Evolutionary conservation across 2,888 invertebrate species (phyloP).

Genomic region (Microctonus hyperodae): DNA sequence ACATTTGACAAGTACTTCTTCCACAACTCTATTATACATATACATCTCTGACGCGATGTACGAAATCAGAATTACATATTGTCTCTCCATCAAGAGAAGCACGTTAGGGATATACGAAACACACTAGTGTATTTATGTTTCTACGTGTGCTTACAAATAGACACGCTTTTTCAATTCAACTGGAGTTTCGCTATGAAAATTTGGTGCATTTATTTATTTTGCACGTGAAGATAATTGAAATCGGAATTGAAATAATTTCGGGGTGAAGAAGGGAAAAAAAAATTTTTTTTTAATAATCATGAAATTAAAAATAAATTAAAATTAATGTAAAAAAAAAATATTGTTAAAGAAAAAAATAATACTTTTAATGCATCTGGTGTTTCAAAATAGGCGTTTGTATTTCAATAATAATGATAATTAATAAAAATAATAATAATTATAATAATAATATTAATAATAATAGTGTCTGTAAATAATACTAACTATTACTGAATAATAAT

Average conservation of each 20-base stretch:
- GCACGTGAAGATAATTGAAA: neutral
- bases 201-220: too few species aligned
- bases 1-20: slow-evolving; percentile 40
- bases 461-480: slow-evolving; percentile 40
- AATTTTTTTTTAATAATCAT: slow-evolving; percentile 14
- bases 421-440: slow-evolving; percentile 48
- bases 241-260: neutral
- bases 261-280: slow-evolving; percentile 4
- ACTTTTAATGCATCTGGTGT: slow-evolving; percentile 36
- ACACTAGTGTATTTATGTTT: too few species aligned
- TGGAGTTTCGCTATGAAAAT: too few species aligned
- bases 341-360: neutral
- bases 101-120: slow-evolving; percentile 16
- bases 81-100: slow-evolving; percentile 18
- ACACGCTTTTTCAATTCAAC: slow-evolving; percentile 5
- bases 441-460: slow-evolving; percentile 45
- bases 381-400: slow-evolving; percentile 60
- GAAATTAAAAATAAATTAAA: too few species aligned
- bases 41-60: slow-evolving; percentile 37
- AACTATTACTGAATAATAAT: slow-evolving; percentile 43
- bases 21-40: slow-evolving; percentile 36
- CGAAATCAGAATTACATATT: slow-evolving; percentile 36
- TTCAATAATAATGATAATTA: slow-evolving; percentile 51
- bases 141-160: slow-evolving; percentile 20
- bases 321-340: slow-evolving; percentile 26